phyloP scores from a whole-genome alignment of 1,140 invertebrate genomes.

The Bradysia coprophila region DNA sequence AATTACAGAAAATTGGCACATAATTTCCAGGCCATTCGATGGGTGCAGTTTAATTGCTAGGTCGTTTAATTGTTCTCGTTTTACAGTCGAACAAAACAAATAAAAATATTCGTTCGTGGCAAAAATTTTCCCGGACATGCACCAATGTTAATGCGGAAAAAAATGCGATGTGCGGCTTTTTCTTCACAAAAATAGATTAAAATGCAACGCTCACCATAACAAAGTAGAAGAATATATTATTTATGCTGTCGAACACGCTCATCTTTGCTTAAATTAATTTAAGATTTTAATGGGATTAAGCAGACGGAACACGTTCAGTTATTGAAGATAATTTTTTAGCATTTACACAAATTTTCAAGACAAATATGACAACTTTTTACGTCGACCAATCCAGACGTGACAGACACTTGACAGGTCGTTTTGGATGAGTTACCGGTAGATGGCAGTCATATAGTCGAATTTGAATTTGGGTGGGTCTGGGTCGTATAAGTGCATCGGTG shows the following conservation, averaged over 20 bases:
- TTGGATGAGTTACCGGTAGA: no score
- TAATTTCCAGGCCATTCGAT: background rate
- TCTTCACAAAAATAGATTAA: background rate
- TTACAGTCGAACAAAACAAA: background rate
- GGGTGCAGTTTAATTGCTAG: background rate
- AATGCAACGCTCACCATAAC: conserved; percentile 7
- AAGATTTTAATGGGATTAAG: no score
- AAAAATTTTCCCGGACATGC: background rate
- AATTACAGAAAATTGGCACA: no score
- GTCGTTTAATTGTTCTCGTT: no score
- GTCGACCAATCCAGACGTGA: no score
- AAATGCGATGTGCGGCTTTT: background rate
- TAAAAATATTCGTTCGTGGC: background rate
- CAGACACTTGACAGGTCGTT: no score
- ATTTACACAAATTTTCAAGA: background rate
- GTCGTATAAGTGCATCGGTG: no score
- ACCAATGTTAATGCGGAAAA: background rate
- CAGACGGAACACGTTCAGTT: no score
- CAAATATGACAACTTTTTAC: no score
- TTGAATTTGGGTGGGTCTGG: no score
- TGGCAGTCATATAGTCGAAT: no score
- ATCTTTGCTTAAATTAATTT: conserved; percentile 4
- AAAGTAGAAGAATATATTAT: conserved; percentile 4
- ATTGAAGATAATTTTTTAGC: no score
- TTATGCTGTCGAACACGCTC: conserved; percentile 5